Evolutionary conservation across 2,888 invertebrate genomes (phyloP).

Genomic region (Dasypolia templi): DNA sequence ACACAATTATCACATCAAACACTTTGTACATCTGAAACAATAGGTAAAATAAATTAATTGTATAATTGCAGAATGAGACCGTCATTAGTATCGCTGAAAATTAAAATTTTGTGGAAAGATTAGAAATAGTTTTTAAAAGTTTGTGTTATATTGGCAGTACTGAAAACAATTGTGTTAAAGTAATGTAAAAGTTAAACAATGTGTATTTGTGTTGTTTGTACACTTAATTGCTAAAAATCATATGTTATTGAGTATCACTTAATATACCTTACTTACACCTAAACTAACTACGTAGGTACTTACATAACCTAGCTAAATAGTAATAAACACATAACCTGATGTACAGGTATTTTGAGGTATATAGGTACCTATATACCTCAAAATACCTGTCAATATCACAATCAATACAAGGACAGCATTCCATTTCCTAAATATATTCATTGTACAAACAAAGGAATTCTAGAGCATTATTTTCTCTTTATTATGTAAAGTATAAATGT

Average conservation of each 20-base stretch:
- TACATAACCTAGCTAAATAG: neutral
- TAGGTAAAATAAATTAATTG: conserved; percentile 65
- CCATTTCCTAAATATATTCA: neutral
- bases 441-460: conserved; percentile 40
- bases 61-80: conserved; percentile 56
- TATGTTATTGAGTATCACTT: neutral
- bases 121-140: conserved; percentile 21
- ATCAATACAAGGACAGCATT: neutral
- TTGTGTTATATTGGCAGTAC: conserved; percentile 8
- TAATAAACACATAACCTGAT: neutral
- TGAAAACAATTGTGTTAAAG: conserved; percentile 11
- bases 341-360: too few relatives aligned
- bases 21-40: conserved; percentile 90
- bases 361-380: too few relatives aligned
- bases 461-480: conserved; percentile 41
- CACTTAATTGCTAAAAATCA: conserved; percentile 16
- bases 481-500: conserved; percentile 59
- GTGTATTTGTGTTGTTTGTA: conserved; percentile 36
- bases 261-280: neutral
- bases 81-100: conserved; percentile 53
- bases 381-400: neutral
- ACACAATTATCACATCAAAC: conserved; percentile 89
- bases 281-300: too few relatives aligned
- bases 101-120: conserved; percentile 40
- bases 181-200: neutral